Evolutionary conservation across 2,888 invertebrate genomes (phyloP).

Genomic region (Nysson spinosus): DNA sequence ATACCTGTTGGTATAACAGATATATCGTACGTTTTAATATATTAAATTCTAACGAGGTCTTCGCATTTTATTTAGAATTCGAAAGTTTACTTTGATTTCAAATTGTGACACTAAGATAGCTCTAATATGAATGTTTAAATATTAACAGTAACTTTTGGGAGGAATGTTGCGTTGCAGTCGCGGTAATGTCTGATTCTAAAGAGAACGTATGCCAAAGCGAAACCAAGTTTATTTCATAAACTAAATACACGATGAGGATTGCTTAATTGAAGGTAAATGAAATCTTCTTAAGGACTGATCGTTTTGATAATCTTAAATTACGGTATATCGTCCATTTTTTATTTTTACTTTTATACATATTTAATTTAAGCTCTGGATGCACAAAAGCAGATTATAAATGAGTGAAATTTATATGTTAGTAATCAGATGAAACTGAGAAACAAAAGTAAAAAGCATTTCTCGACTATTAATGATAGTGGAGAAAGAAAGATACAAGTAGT

Average conservation of each 20-base stretch:
- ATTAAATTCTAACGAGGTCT: not conserved
- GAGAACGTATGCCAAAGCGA: slow-evolving; percentile 61
- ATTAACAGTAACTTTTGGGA: slow-evolving; percentile 50
- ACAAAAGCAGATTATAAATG: slow-evolving; percentile 27
- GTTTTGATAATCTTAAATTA: slow-evolving; percentile 54
- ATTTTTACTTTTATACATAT: slow-evolving; percentile 46
- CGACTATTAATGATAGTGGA: slow-evolving; percentile 1
- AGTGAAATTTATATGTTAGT: slow-evolving; percentile 25
- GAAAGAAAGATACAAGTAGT: not conserved
- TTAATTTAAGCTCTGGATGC: slow-evolving; percentile 38
- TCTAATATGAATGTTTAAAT: slow-evolving; percentile 36
- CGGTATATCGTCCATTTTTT: slow-evolving; percentile 45
- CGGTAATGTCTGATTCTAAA: slow-evolving; percentile 63
- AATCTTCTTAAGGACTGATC: slow-evolving; percentile 60
- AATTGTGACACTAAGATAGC: slow-evolving; percentile 15
- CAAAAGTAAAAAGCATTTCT: too few relatives aligned
- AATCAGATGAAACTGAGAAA: too few relatives aligned
- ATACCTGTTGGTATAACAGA: too few relatives aligned
- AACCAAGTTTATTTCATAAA: slow-evolving; percentile 64
- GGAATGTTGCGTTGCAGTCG: slow-evolving; percentile 65
- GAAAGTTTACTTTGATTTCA: slow-evolving; percentile 51
- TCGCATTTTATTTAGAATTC: not conserved
- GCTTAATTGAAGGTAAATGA: slow-evolving; percentile 62
- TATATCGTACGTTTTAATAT: not conserved
- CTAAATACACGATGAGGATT: slow-evolving; percentile 64